phyloP scores from a whole-genome alignment of 2,113 vertebrate species.

The Otis tarda region DNA sequence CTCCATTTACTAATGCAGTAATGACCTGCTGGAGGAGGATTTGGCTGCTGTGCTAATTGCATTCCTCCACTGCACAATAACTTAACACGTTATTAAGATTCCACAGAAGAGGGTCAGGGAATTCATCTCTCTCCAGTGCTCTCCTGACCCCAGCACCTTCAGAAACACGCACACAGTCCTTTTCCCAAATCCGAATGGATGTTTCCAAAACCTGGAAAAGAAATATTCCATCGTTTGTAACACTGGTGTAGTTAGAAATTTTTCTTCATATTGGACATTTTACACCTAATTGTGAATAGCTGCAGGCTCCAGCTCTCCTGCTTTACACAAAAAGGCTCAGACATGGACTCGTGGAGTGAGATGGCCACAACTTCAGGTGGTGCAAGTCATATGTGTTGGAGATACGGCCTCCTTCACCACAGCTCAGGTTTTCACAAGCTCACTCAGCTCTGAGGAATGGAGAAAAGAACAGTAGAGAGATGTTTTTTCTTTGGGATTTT shows the following conservation, averaged over 20 bases:
- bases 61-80: constrained; percentile 77
- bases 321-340: not conserved
- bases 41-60: constrained; percentile 70
- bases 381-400: not conserved
- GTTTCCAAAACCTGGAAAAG: constrained; percentile 34
- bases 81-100: constrained; percentile 81
- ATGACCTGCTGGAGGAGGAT: constrained; percentile 67
- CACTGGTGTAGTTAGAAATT: not conserved
- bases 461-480: not conserved
- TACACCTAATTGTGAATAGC: not conserved
- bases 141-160: constrained; percentile 25
- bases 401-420: not conserved
- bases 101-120: constrained; percentile 72
- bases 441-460: not conserved
- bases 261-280: not conserved
- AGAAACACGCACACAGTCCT: not conserved
- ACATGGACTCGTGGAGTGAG: not conserved
- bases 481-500: not conserved
- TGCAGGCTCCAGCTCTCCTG: not conserved
- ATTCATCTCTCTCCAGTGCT: constrained; percentile 72
- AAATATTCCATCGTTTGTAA: constrained; percentile 18
- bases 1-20: constrained; percentile 75
- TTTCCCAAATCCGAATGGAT: constrained; percentile 13
- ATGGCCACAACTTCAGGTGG: not conserved
- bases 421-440: not conserved